Percentiles rank a stretch among this genome's conserved stretches.
These are phyloP conservation scores for Yponomeuta sedellus DNA, from an alignment of 2,888 invertebrate genomes.

Conservation along the genomic window DNA sequence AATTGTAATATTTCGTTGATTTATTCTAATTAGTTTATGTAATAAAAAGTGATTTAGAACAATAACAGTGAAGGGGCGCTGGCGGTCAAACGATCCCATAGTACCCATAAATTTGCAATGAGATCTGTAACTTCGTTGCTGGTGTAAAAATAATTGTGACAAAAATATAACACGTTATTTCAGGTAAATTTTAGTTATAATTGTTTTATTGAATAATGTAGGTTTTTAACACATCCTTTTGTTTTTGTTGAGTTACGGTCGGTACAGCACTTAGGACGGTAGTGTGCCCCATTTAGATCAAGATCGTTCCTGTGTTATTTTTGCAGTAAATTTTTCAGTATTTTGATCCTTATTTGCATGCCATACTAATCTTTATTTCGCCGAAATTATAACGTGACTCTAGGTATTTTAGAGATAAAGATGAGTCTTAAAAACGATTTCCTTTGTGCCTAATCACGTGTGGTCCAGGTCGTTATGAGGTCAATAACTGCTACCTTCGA, in stretches of 20 bases:
- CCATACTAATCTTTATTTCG: not conserved
- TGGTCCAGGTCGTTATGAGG: constrained; percentile 66
- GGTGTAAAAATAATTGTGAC: constrained; percentile 76
- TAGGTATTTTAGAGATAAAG: not conserved
- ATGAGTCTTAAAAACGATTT: constrained; percentile 11
- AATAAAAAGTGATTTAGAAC: not conserved
- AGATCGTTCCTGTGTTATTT: constrained; percentile 48
- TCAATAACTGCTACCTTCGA: constrained; percentile 64
- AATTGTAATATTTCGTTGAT: constrained; percentile 37
- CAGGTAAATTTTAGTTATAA: constrained; percentile 63
- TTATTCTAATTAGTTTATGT: not conserved
- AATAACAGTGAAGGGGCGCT: not conserved
- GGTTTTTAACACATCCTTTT: constrained; percentile 14
- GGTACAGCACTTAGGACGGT: constrained; percentile 27
- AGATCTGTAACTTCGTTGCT: constrained; percentile 69
- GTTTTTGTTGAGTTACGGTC: constrained; percentile 20
- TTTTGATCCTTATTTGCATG: constrained; percentile 6
- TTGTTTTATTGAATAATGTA: constrained; percentile 22
- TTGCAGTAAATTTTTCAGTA: constrained; percentile 20
- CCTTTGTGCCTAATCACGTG: constrained; percentile 67
- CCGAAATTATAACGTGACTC: not conserved
- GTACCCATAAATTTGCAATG: constrained; percentile 52
- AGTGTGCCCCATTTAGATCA: constrained; percentile 59
- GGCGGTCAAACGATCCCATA: not conserved
- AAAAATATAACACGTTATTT: constrained; percentile 61